Base-by-base conservation (phyloP, 2,888 invertebrate genomes). In the Lapara coniferarum region DNA sequence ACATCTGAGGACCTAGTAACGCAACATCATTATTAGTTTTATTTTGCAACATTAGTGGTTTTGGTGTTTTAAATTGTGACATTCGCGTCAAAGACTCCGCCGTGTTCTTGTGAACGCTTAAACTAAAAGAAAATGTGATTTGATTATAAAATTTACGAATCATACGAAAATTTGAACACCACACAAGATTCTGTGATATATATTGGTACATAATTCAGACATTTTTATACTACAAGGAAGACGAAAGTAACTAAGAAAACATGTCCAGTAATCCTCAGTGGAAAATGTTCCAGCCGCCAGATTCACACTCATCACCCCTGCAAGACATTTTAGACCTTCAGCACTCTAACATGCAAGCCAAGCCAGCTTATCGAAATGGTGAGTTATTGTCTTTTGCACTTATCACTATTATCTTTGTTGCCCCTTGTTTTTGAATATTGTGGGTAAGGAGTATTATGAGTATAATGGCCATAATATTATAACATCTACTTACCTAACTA, bases 261-360 rank as follows among this genome's bases (percentile, higher is more conserved):
- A 55, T 97, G 97, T 96, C 96, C 93, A 96, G 95, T 93, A 96
- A 97, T 96, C 96, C 96, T 96, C 97, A 97, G 96, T 97, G 97
- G 97, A 97, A 96, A 95, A 95, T 96, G 93, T 97, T 97, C 96
- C 97, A 97, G 96, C 97, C 97, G 97, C 97, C 97, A 94, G 95
- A 96, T 95, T 96, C 96, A 95, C 96, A 96, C 94, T 95, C 96
- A 89, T 96, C 97, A 91, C 96, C 97, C 87, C 96, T 97, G 94
- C 95, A 97, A 89, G 97, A 97, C 89, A 97, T 96, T 91, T 96
- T 97, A 94, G 96, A 96, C 85, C 95, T 96, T 94, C 95, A 95
- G 86, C 95, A 95, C 83, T 89, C 95, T 77, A 90, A 88, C 76
- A 91, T 91, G 91, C 93, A 94, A 82, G 80, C 89, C 75, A 94